phyloP scores from a whole-genome alignment of 2,797 vertebrate species.

The Stomatorhinus walkeri region DNA sequence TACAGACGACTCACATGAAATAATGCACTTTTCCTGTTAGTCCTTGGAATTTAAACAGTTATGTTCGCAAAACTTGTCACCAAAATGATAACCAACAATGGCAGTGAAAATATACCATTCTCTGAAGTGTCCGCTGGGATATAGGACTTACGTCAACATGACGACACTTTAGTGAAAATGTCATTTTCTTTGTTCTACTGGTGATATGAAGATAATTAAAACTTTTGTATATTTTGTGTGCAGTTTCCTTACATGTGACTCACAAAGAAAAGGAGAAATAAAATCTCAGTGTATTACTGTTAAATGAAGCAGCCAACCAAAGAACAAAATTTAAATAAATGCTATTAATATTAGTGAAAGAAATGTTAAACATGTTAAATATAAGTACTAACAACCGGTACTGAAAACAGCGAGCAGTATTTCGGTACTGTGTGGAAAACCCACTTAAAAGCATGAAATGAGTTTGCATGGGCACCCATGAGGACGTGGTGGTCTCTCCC shows the following conservation, averaged over 20 bases:
- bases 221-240: background rate
- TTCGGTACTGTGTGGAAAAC: slow-evolving; percentile 4
- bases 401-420: background rate
- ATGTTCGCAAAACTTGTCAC: slow-evolving; percentile 23
- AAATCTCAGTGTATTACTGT: background rate
- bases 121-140: slow-evolving; percentile 10
- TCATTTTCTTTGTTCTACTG: background rate
- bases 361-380: background rate
- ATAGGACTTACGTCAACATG: background rate
- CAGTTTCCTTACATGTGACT: background rate
- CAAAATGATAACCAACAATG: slow-evolving; percentile 3
- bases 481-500: background rate
- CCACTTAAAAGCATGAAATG: background rate
- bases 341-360: background rate
- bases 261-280: background rate
- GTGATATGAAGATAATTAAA: background rate
- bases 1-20: slow-evolving; percentile 3
- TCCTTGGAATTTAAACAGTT: slow-evolving; percentile 14
- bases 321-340: background rate
- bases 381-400: background rate
- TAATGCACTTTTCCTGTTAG: slow-evolving; percentile 23
- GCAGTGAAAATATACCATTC: slow-evolving; percentile 20
- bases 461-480: slow-evolving; percentile 3
- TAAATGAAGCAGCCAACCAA: background rate
- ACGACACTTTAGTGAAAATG: background rate